phyloP scores from a whole-genome alignment of 2,888 invertebrate genomes.

The Calameuta pallipes region DNA sequence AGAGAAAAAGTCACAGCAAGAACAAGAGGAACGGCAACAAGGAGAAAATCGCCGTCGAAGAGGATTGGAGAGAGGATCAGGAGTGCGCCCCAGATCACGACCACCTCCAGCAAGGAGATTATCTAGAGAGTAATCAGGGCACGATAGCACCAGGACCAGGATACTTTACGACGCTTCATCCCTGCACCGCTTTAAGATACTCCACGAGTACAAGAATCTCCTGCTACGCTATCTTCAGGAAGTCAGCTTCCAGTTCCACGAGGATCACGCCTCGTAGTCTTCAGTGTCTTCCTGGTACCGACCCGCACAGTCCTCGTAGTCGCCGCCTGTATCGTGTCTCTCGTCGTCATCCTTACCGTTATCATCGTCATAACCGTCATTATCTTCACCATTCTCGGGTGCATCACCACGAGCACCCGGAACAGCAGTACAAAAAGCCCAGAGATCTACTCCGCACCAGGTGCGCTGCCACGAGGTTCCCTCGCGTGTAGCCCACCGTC shows the following conservation, averaged over 20 bases:
- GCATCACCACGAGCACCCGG: not conserved
- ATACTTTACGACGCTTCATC: not conserved
- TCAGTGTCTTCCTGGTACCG: not conserved
- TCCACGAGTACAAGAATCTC: not conserved
- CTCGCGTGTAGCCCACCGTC: conserved; percentile 17
- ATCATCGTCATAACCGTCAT: not conserved
- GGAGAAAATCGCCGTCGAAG: conserved; percentile 10
- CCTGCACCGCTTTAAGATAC: not conserved
- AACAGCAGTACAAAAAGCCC: not conserved
- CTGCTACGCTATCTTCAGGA: not conserved
- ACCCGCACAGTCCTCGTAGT: not conserved
- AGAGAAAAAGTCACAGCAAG: conserved; percentile 19
- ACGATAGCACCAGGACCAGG: not conserved
- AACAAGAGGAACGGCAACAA: conserved; percentile 28
- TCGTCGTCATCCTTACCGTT: not conserved
- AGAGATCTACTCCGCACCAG: not conserved
- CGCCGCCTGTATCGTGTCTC: not conserved
- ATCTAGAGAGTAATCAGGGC: not conserved
- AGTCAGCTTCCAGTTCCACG: not conserved
- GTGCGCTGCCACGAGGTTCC: conserved; percentile 3
- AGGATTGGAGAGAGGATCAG: not conserved
- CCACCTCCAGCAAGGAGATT: not conserved
- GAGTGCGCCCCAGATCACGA: not conserved
- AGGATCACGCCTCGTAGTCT: not conserved
- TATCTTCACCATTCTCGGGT: conserved; percentile 5